Evolutionary conservation across 2,888 invertebrate genomes (phyloP).

Genomic region (Kuschelorhynchus macadamiae): DNA sequence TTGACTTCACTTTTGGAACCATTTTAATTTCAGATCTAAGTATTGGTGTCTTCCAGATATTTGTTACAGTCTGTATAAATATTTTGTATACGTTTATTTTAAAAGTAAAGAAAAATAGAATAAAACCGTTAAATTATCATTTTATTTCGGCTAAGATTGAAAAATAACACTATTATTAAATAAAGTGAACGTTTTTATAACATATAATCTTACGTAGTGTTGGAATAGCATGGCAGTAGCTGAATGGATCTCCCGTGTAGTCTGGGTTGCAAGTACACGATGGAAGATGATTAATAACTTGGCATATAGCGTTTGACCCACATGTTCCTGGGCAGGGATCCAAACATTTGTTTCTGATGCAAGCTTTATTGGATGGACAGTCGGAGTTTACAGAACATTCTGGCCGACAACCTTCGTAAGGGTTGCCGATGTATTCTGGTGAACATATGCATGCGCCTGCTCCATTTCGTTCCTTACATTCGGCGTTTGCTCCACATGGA

Average conservation of each 20-base stretch:
- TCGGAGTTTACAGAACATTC: conserved; percentile 82
- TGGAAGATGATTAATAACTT: conserved; percentile 83
- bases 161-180: too few species aligned
- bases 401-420: conserved; percentile 81
- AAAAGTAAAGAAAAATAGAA: too few species aligned
- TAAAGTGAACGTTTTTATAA: background rate
- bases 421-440: conserved; percentile 76
- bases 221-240: conserved; percentile 62
- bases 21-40: too few species aligned
- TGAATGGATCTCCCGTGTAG: conserved; percentile 74
- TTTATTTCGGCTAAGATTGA: too few species aligned
- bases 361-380: conserved; percentile 80
- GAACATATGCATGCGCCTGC: conserved; percentile 78
- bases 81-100: too few species aligned
- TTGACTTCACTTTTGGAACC: too few species aligned
- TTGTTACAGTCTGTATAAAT: too few species aligned
- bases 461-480: conserved; percentile 75
- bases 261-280: conserved; percentile 78
- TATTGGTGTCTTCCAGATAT: too few species aligned
- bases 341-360: conserved; percentile 78
- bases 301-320: conserved; percentile 80
- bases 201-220: conserved; percentile 53
- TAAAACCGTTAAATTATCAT: too few species aligned
- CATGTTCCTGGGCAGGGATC: conserved; percentile 84
- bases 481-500: conserved; percentile 77